Conservation (phyloP, 1,140 invertebrate species). For the Schmidtea mediterranea region DNA sequence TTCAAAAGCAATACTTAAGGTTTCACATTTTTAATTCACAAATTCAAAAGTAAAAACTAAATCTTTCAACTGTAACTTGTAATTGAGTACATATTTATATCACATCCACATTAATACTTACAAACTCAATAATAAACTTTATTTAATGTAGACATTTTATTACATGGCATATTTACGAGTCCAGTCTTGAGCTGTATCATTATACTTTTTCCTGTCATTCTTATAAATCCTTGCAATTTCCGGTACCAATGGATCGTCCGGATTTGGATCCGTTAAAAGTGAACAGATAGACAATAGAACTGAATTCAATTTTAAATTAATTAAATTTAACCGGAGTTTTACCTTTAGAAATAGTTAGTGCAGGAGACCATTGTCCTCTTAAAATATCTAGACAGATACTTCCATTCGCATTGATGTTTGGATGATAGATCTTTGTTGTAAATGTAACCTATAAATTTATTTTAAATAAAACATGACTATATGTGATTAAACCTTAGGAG, state of each 20-base stretch:
- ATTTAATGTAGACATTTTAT: no score
- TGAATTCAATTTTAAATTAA: no score
- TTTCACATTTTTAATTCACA: no score
- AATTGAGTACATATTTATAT: no score
- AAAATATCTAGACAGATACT: conserved; percentile 97
- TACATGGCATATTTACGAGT: conserved; percentile 88
- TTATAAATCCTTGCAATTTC: conserved; percentile 98
- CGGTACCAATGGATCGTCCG: conserved; percentile 87
- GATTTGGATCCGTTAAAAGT: conserved; percentile 87
- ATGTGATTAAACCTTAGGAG: conserved; percentile 77
- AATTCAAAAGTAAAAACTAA: no score
- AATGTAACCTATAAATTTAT: conserved; percentile 95
- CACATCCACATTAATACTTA: no score
- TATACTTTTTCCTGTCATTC: conserved; percentile 89
- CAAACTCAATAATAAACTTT: no score
- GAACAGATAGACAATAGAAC: conserved; percentile 64
- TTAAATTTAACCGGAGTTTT: no score
- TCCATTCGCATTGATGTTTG: conserved; percentile 99
- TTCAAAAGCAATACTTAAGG: no score
- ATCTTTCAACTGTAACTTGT: no score
- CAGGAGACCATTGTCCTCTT: conserved; percentile 91
- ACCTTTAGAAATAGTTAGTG: conserved; percentile 94
- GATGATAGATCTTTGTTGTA: conserved; percentile 97
- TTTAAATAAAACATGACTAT: no score
- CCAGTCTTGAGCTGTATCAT: conserved; percentile 89